A percentile compares a stretch with the other conserved stretches of the same genome.
Conservation (phyloP, 2,888 invertebrate genomes). For the Mechanitis mazaeus region DNA sequence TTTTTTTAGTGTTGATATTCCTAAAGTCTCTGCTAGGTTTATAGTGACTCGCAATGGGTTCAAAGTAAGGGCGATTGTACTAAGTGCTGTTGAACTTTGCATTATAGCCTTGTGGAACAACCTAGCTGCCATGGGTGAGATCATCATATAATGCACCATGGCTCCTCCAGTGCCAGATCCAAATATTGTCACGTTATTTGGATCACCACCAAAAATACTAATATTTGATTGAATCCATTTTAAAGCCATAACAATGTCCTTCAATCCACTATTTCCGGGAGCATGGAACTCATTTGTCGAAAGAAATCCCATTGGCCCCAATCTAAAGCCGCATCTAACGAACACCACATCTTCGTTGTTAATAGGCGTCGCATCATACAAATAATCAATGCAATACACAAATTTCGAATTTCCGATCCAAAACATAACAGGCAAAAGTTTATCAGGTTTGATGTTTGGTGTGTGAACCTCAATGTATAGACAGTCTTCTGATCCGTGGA, state of each 20-base stretch:
- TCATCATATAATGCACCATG: conserved; percentile 63
- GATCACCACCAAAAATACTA: conserved; percentile 62
- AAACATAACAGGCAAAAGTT: conserved; percentile 69
- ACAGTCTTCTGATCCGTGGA: conserved; percentile 63
- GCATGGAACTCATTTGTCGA: conserved; percentile 61
- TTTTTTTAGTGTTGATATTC: conserved; percentile 43
- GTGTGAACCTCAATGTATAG: conserved; percentile 61
- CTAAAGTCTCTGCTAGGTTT: conserved; percentile 50
- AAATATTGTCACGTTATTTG: conserved; percentile 66
- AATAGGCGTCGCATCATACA: conserved; percentile 57
- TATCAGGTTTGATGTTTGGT: conserved; percentile 46
- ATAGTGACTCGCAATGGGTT: conserved; percentile 51
- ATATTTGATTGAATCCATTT: conserved; percentile 69
- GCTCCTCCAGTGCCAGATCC: conserved; percentile 69
- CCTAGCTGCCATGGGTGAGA: conserved; percentile 68
- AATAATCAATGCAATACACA: conserved; percentile 41
- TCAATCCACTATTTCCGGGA: conserved; percentile 67
- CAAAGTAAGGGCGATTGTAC: conserved; percentile 57
- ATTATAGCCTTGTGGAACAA: conserved; percentile 68
- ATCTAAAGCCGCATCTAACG: conserved; percentile 62
- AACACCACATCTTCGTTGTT: conserved; percentile 54
- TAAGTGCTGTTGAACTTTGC: conserved; percentile 65
- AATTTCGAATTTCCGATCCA: conserved; percentile 66
- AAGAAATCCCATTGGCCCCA: conserved; percentile 69
- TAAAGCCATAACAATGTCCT: conserved; percentile 64